Base-by-base conservation (phyloP, 2,113 vertebrate genomes). In the Cochlearius cochlearius region DNA sequence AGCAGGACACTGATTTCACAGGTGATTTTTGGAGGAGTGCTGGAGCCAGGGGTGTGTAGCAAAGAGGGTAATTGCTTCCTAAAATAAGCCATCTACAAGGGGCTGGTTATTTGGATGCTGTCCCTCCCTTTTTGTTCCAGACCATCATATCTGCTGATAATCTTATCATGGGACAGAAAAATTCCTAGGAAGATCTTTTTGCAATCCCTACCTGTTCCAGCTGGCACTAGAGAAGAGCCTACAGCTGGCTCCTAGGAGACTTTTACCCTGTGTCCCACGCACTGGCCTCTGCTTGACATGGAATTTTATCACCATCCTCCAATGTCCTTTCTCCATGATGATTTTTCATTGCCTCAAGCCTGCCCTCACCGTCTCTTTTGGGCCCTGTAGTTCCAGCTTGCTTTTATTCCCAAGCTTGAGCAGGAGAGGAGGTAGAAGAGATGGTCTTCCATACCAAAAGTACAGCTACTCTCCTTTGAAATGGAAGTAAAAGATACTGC, bases 1-100 rank as follows among this genome's bases (percentile, higher is more conserved):
- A 18, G 19, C 2, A 72, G 86, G 77, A 49, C 38, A 1, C 49
- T 47, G 66, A 68, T 68, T 78, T 75, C 80, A 32, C 52, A 15
- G 0, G 0, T 47, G 62, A 22, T 7, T 58, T 88, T 73, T 2
- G 3, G 60, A 74, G 45, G n/a, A 5, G 11, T 39, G 41, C 36
- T 0, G 2, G 53, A 87, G 77, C 43, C 60, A 45, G 58, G n/a
- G 55, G 16, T 38, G 30, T 49, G 30, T 53, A 55, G 45, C 67
- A 76, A 52, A 56, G 43, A 68, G 49, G 15, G 27, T 56, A 64
- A 94, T 20, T 73, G 39, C 73, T 87, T 76, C 77, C 66, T 68
- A 69, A 91, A 87, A 53, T 58, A 95, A 73, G 22, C 23, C 43
- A 52, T 52, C 62, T 87, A 12, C 15, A 73, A 76, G 53, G n/a